phyloP scores from a whole-genome alignment of 2,113 vertebrate species.

The Hypanus sabinus region DNA sequence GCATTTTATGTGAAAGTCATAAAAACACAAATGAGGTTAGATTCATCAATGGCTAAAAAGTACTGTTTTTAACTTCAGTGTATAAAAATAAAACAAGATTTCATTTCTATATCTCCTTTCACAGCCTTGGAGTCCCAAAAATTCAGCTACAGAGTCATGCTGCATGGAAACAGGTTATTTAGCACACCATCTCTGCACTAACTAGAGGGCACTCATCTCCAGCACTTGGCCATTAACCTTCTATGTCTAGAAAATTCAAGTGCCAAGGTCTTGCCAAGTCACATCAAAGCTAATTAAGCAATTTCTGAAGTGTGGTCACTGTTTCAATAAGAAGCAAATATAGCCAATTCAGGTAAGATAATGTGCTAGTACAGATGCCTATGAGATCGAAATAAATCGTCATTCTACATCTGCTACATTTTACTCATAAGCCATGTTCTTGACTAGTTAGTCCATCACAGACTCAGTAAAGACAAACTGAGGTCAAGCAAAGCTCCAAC shows the following conservation, averaged over 20 bases:
- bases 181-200: too few species aligned
- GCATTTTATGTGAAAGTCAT: not conserved
- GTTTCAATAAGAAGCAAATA: not conserved
- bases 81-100: not conserved
- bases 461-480: too few species aligned
- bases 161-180: too few species aligned
- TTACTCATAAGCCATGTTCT: too few species aligned
- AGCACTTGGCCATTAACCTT: too few species aligned
- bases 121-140: too few species aligned
- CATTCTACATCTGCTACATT: too few species aligned
- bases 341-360: not conserved
- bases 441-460: too few species aligned
- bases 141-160: too few species aligned
- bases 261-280: not conserved
- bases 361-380: not conserved
- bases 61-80: not conserved
- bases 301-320: not conserved
- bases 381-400: not conserved
- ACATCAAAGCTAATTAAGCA: not conserved
- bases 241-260: too few species aligned
- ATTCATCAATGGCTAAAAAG: not conserved
- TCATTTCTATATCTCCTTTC: not conserved
- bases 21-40: not conserved
- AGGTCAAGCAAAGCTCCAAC: too few species aligned
- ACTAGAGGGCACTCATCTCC: too few species aligned